These are phyloP conservation scores for Romanogobio albipinnatus DNA, from an alignment of 2,113 vertebrate genomes.

Conservation along the genomic window DNA sequence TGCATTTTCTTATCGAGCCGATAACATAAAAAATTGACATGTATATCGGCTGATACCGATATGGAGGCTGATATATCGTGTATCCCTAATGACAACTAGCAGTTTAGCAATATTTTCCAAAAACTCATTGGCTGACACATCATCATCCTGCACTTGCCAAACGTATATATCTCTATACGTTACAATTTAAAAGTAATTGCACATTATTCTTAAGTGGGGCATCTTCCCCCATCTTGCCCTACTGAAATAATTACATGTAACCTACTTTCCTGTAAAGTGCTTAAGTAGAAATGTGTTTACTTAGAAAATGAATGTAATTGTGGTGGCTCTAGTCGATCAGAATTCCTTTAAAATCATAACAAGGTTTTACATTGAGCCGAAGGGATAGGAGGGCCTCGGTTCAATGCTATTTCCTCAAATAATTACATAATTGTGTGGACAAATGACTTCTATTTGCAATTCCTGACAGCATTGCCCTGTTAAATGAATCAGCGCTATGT, in stretches of 20 bases:
- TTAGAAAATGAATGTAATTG: neutral
- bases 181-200: neutral
- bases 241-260: neutral
- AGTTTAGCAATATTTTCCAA: neutral
- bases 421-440: conserved; percentile 40
- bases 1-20: too few relatives aligned
- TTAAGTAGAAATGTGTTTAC: neutral
- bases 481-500: conserved; percentile 47
- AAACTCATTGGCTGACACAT: neutral
- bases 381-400: conserved; percentile 28
- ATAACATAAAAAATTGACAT: too few relatives aligned
- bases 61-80: too few relatives aligned
- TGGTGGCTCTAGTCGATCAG: neutral
- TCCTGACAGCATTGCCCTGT: conserved; percentile 29
- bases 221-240: neutral
- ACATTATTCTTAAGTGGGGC: neutral
- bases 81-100: too few relatives aligned
- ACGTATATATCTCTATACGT: too few relatives aligned
- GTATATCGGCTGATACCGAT: too few relatives aligned
- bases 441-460: conserved; percentile 51
- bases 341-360: conserved; percentile 17
- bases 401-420: conserved; percentile 45
- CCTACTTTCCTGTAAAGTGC: neutral
- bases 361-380: neutral
- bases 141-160: too few relatives aligned